Conservation (phyloP, 1,140 invertebrate genomes). For the Zaprionus capensis region DNA sequence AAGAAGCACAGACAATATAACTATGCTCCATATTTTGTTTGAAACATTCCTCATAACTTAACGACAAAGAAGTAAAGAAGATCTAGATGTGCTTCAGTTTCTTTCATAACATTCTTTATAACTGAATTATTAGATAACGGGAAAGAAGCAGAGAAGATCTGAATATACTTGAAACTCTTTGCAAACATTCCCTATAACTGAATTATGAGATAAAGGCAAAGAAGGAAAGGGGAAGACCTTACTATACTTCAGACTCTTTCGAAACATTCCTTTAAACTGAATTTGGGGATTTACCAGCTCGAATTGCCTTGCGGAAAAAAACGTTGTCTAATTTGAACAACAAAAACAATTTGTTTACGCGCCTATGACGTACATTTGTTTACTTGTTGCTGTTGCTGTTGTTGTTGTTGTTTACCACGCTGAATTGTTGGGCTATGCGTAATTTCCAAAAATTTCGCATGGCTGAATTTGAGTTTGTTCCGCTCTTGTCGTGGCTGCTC, state of each 20-base stretch:
- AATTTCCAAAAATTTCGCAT: constrained; percentile 54
- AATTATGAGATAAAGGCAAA: no score
- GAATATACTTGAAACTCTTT: no score
- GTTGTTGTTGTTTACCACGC: constrained; percentile 15
- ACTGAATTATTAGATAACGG: no score
- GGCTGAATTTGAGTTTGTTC: constrained; percentile 40
- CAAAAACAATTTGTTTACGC: constrained; percentile 31
- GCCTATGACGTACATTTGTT: constrained; percentile 59
- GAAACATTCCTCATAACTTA: neutral
- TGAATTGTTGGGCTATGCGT: constrained; percentile 45
- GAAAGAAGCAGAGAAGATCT: no score
- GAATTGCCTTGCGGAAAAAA: constrained; percentile 13
- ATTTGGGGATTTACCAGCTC: constrained; percentile 6
- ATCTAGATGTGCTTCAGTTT: no score
- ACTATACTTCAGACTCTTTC: neutral
- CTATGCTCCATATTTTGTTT: neutral
- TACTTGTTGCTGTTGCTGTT: constrained; percentile 30
- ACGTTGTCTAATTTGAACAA: neutral
- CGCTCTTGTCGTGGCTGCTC: constrained; percentile 34
- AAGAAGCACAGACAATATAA: no score
- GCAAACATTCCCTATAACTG: no score
- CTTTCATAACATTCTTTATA: no score
- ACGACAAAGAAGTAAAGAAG: neutral
- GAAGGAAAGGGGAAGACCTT: no score
- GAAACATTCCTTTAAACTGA: constrained; percentile 8